Percentiles rank a stretch among this genome's conserved stretches.
phyloP scores from a whole-genome alignment of 2,113 vertebrate genomes.

The Seriola dumerili region DNA sequence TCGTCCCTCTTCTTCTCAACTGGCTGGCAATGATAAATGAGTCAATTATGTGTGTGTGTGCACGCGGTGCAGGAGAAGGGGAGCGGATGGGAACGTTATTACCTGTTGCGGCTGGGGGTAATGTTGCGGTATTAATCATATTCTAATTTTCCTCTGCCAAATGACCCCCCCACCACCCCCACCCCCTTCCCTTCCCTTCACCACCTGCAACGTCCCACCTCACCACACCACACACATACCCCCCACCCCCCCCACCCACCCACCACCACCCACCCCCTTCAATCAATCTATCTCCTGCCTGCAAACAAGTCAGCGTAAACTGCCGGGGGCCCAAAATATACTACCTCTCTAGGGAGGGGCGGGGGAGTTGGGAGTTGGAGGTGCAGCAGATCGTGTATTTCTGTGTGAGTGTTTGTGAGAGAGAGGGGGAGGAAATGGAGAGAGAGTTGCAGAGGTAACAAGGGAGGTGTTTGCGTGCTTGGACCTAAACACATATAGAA shows the following conservation, averaged over 20 bases:
- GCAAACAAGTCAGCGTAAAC: slow-evolving; percentile 77
- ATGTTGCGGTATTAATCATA: slow-evolving; percentile 88
- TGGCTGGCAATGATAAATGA: slow-evolving; percentile 87
- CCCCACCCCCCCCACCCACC: background rate
- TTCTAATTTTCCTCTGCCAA: slow-evolving; percentile 85
- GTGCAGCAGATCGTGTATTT: slow-evolving; percentile 22
- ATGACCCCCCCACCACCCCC: slow-evolving; percentile 57
- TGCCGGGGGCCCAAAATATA: slow-evolving; percentile 67
- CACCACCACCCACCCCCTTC: slow-evolving; percentile 23
- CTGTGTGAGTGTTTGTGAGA: background rate
- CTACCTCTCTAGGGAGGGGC: slow-evolving; percentile 35
- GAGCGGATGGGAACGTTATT: slow-evolving; percentile 84
- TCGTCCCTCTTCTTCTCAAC: slow-evolving; percentile 73
- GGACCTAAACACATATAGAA: slow-evolving; percentile 23
- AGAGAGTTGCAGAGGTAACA: slow-evolving; percentile 36
- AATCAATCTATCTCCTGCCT: slow-evolving; percentile 81
- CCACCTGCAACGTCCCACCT: slow-evolving; percentile 38
- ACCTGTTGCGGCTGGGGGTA: slow-evolving; percentile 86
- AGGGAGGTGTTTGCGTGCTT: slow-evolving; percentile 41
- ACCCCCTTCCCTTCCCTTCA: background rate
- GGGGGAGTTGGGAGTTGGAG: background rate
- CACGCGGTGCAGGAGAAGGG: slow-evolving; percentile 66
- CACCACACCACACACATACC: background rate
- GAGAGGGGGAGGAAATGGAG: background rate
- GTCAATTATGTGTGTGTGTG: slow-evolving; percentile 84